Evolutionary conservation across 2,888 invertebrate species (phyloP), one percentile per base, ranked within the genome.

Genomic region (Phortica okadai): DNA sequence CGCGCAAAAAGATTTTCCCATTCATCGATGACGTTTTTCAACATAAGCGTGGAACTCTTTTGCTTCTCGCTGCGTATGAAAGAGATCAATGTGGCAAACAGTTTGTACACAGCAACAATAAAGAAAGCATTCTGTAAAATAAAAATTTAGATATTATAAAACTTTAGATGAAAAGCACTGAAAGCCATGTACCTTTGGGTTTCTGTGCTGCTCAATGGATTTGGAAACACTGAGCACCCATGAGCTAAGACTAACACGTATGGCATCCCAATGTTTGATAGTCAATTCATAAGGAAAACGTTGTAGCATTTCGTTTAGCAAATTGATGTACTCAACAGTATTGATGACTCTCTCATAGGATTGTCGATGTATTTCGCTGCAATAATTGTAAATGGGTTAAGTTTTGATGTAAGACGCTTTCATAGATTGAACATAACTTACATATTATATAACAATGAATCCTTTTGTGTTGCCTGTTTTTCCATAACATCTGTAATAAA

Each of bases 1-100:
- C 94, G 93, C 77, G 94, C 93, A 92, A 97, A 96, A 75, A 97
- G 93, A 90, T 96, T 95, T 73, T 92, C 91, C 97, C 97, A 97
- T 92, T 97, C 97, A 74, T 93, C 92, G 42, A 86, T 83, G 79
- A 91, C 76, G 79, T 83, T 89, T 62, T 82, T 84, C 2, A 89
- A 81, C 58, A 91, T 79, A 79, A 88, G 82, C 0, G 91, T 90
- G 2, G 92, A 91, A 78, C 91, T 91, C 75, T 89, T 90, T 50
- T 83, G 81, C 75, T 89, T 91, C 78, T 91, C 91, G 1, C 77
- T 77, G 2, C 64, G 81, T 81, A 94, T 92, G 85, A 93, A 93
- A 80, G 80, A 83, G 42, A 91, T 91, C 72, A 94, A 89, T 73
- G 91, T 89, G 56, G 90, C 86, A 86, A 92, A 93, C 79, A 95